Conservation (phyloP, 2,113 vertebrate genomes). For the Oryzias woworae region DNA sequence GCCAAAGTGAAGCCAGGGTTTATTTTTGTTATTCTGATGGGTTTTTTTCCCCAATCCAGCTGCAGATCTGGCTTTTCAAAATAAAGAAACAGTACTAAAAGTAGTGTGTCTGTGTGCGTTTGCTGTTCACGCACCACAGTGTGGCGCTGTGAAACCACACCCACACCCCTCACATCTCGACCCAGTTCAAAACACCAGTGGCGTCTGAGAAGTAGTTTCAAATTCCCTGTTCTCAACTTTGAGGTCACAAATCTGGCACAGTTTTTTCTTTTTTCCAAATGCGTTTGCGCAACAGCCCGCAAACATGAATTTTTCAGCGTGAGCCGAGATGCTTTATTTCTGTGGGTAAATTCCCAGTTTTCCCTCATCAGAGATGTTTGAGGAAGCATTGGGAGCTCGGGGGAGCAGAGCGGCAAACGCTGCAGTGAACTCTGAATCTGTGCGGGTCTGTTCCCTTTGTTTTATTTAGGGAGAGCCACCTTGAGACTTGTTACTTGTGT, state of each 20-base stretch:
- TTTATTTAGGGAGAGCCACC: slow-evolving; percentile 57
- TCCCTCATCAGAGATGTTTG: slow-evolving; percentile 49
- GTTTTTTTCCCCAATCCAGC: slow-evolving; percentile 21
- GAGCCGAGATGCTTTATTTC: slow-evolving; percentile 57
- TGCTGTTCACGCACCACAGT: slow-evolving; percentile 25
- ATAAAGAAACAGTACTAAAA: slow-evolving; percentile 24
- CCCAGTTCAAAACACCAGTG: slow-evolving; percentile 30
- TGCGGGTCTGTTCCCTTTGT: slow-evolving; percentile 28
- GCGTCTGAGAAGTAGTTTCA: slow-evolving; percentile 4
- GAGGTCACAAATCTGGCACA: slow-evolving; percentile 57
- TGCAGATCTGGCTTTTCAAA: slow-evolving; percentile 25
- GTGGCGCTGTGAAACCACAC: slow-evolving; percentile 55
- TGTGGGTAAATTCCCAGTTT: slow-evolving; percentile 65
- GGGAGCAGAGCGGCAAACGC: slow-evolving; percentile 30
- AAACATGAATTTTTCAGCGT: slow-evolving; percentile 60
- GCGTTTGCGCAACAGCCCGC: slow-evolving; percentile 22
- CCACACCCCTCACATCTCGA: background rate
- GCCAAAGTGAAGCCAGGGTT: slow-evolving; percentile 34
- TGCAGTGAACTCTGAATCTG: slow-evolving; percentile 8
- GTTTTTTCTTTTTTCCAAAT: slow-evolving; percentile 28
- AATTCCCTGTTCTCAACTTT: slow-evolving; percentile 35
- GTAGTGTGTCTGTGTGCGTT: background rate
- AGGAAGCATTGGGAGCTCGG: slow-evolving; percentile 40
- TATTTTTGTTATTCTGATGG: slow-evolving; percentile 16
- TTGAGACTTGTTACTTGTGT: slow-evolving; percentile 56